These are phyloP conservation scores for Diarsia mendica DNA, from an alignment of 2,888 invertebrate species.

Conservation along the genomic window DNA sequence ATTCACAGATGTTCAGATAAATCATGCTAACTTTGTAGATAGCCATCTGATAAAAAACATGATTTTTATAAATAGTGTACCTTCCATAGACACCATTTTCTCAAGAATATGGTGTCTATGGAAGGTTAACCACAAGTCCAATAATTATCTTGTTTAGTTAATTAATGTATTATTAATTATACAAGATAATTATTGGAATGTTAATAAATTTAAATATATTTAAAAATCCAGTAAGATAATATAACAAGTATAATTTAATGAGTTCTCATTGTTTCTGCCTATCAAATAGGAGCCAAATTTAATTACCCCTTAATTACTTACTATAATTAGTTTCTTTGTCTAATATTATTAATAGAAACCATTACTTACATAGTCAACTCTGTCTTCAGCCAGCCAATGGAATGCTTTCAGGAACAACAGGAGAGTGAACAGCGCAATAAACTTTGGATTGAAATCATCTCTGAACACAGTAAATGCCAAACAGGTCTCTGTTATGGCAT, in stretches of 20 bases:
- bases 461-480: conserved; percentile 99
- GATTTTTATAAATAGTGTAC: neutral
- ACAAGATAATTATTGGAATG: neutral
- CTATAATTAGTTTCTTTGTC: conserved; percentile 51
- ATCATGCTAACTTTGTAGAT: neutral
- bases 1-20: neutral
- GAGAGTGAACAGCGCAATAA: conserved; percentile 99
- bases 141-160: too few relatives aligned
- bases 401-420: conserved; percentile 99
- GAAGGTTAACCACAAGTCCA: neutral
- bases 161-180: neutral
- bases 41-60: neutral
- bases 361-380: conserved; percentile 98
- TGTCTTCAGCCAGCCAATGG: conserved; percentile 99
- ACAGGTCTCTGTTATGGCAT: conserved; percentile 99
- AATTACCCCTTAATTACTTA: conserved; percentile 33
- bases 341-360: conserved; percentile 42
- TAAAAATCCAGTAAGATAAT: neutral
- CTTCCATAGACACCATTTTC: too few relatives aligned
- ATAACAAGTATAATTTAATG: neutral
- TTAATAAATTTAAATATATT: neutral
- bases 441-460: conserved; percentile 99
- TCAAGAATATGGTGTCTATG: neutral
- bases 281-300: conserved; percentile 9
- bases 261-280: conserved; percentile 13